phyloP scores from a whole-genome alignment of 2,797 vertebrate genomes.

The Darevskia mixta region DNA sequence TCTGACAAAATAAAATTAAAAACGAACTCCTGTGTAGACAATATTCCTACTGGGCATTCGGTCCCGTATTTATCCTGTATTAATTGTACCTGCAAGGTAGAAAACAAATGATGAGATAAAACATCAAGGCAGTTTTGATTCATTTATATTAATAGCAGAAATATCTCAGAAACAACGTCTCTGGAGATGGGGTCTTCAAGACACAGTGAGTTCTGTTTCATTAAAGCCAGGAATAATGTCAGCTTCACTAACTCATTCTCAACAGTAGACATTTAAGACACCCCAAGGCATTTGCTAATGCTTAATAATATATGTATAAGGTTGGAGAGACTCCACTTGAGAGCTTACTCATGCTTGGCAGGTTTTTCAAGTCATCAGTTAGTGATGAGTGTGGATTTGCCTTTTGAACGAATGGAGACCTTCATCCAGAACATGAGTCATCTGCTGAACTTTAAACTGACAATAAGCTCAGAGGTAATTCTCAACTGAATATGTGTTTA shows the following conservation, averaged over 20 bases:
- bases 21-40: neutral
- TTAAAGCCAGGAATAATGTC: slow-evolving; percentile 12
- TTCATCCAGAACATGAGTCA: neutral
- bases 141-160: slow-evolving; percentile 1
- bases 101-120: slow-evolving; percentile 1
- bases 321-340: neutral
- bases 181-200: neutral
- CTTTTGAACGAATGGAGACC: neutral
- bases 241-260: neutral
- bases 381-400: neutral
- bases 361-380: neutral
- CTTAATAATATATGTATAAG: neutral
- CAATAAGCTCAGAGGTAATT: neutral
- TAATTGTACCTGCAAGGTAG: neutral
- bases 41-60: neutral
- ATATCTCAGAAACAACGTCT: neutral
- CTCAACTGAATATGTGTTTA: neutral
- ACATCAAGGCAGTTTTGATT: neutral
- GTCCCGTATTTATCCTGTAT: neutral
- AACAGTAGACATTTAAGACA: neutral
- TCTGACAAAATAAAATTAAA: neutral
- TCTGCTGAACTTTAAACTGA: neutral
- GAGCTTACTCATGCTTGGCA: neutral
- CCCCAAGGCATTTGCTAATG: neutral
- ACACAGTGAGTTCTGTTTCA: neutral